phyloP scores from a whole-genome alignment of 2,888 invertebrate genomes.

The Galeopsomyia nigrocyanea region DNA sequence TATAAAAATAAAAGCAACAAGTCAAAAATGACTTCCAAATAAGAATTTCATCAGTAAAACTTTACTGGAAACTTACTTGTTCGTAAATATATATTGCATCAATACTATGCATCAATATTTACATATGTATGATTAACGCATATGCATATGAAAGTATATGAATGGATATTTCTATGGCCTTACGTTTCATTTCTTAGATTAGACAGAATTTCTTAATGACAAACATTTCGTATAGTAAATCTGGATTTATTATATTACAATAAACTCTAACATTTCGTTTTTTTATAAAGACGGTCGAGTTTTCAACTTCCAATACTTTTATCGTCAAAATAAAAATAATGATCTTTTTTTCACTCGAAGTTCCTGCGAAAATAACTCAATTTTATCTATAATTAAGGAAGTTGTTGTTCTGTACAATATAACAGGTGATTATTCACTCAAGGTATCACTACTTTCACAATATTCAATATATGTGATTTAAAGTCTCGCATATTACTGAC shows the following conservation, averaged over 20 bases:
- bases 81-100: conserved; percentile 44
- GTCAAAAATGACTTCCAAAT: conserved; percentile 32
- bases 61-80: conserved; percentile 36
- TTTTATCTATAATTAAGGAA: conserved; percentile 12
- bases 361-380: not conserved
- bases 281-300: conserved; percentile 16
- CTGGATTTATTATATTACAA: conserved; percentile 41
- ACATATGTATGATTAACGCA: conserved; percentile 33
- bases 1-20: conserved; percentile 34
- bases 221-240: conserved; percentile 38
- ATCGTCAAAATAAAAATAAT: conserved; percentile 18
- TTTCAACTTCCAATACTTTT: conserved; percentile 25
- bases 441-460: conserved; percentile 10
- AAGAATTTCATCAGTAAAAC: conserved; percentile 30
- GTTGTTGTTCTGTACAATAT: conserved; percentile 4
- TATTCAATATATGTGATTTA: conserved; percentile 28
- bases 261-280: conserved; percentile 32
- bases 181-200: conserved; percentile 27
- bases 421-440: conserved; percentile 21
- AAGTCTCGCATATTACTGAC: conserved; percentile 30
- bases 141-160: conserved; percentile 28
- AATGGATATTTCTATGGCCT: conserved; percentile 40
- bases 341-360: not conserved
- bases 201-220: conserved; percentile 36
- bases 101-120: conserved; percentile 35